Conservation (phyloP, 2,888 invertebrate genomes). For the Apeira syringaria region DNA sequence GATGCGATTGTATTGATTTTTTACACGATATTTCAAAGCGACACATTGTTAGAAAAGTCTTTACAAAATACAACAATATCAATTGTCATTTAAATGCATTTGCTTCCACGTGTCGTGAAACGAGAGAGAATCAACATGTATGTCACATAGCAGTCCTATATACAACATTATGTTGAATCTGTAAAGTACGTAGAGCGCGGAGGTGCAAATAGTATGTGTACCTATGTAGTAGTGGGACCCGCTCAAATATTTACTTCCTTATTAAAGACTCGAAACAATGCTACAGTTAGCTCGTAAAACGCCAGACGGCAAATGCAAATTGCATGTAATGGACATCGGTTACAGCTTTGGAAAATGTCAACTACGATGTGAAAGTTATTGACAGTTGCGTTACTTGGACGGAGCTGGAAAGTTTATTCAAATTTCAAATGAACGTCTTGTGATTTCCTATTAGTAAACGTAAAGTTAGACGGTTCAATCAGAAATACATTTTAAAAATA, state of each 20-base stretch:
- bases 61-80: neutral
- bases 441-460: neutral
- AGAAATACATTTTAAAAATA: neutral
- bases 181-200: slow-evolving; percentile 4
- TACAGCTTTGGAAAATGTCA: slow-evolving; percentile 29
- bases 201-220: neutral
- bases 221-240: slow-evolving; percentile 37
- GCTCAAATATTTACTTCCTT: slow-evolving; percentile 79
- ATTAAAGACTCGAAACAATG: slow-evolving; percentile 72
- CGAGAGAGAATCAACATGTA: slow-evolving; percentile 17
- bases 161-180: slow-evolving; percentile 9
- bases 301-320: slow-evolving; percentile 51
- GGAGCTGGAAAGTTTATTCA: slow-evolving; percentile 8
- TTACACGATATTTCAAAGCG: neutral
- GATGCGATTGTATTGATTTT: too few relatives aligned
- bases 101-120: slow-evolving; percentile 4
- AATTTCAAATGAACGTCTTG: slow-evolving; percentile 2
- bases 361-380: slow-evolving; percentile 18
- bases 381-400: slow-evolving; percentile 6
- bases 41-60: neutral
- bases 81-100: slow-evolving; percentile 9
- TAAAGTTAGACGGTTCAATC: neutral
- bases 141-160: slow-evolving; percentile 1
- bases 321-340: slow-evolving; percentile 30
- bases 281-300: slow-evolving; percentile 61